Conservation (phyloP, 2,113 vertebrate genomes). For the Plestiodon gilberti region DNA sequence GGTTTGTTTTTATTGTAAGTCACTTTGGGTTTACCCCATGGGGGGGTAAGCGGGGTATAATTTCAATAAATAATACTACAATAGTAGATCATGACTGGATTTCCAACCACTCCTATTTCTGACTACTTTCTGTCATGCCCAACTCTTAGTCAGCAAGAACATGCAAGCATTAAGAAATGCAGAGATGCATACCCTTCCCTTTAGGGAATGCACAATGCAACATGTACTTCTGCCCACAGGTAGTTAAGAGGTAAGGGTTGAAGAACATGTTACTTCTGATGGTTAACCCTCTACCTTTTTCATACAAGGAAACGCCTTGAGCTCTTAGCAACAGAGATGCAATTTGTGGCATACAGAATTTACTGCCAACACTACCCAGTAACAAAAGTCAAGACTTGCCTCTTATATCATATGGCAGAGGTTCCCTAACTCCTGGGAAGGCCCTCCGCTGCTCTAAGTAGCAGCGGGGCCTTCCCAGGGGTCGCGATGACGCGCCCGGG, state of each 20-base stretch:
- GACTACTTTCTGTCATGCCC: background rate
- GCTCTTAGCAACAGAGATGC: background rate
- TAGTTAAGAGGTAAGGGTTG: background rate
- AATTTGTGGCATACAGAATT: background rate
- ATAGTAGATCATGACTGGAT: background rate
- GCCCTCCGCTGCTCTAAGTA: no score
- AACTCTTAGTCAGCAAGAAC: background rate
- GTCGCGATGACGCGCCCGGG: no score
- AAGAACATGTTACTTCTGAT: background rate
- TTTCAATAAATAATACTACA: no score
- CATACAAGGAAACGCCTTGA: background rate
- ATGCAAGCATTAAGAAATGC: background rate
- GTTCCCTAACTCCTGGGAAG: no score
- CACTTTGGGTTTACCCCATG: no score
- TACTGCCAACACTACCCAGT: background rate
- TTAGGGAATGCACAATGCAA: background rate
- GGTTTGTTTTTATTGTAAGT: no score
- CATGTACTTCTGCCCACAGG: background rate
- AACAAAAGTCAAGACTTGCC: background rate
- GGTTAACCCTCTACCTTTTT: background rate
- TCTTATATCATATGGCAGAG: background rate
- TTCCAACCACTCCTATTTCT: background rate
- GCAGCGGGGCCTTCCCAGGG: no score
- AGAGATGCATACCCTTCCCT: no score
- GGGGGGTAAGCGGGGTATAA: no score